phyloP scores from a whole-genome alignment of 2,113 vertebrate genomes.

The Ranitomeya imitator region DNA sequence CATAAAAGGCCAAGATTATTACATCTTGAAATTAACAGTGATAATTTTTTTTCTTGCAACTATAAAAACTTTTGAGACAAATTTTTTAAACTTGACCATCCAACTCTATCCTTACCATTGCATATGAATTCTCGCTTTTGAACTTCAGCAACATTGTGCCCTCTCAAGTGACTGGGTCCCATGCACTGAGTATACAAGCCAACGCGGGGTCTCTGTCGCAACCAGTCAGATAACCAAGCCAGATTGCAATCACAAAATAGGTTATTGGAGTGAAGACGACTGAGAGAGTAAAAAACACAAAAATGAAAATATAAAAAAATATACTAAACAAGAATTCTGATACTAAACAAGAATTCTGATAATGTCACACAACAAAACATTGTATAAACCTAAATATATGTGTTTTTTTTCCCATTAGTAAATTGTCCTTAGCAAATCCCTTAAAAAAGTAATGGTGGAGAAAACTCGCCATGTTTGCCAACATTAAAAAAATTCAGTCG shows the following conservation, averaged over 20 bases:
- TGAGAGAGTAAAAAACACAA: constrained; percentile 59
- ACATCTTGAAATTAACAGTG: not conserved
- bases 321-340: not conserved
- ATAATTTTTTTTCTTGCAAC: not conserved
- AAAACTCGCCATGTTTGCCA: constrained; percentile 52
- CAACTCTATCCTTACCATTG: constrained; percentile 77
- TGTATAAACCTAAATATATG: not conserved
- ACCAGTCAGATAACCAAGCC: constrained; percentile 97
- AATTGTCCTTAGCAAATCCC: constrained; percentile 26
- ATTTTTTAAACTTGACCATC: not conserved
- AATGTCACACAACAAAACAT: not conserved
- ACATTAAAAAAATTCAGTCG: constrained; percentile 54
- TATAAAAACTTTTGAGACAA: not conserved
- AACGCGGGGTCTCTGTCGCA: constrained; percentile 91
- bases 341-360: not conserved
- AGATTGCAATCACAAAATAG: constrained; percentile 94
- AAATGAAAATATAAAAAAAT: not conserved
- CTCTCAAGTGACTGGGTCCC: constrained; percentile 87
- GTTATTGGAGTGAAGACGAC: constrained; percentile 98
- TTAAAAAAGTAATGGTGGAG: constrained; percentile 21
- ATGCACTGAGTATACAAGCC: constrained; percentile 98
- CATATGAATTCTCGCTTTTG: constrained; percentile 96
- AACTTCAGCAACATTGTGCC: constrained; percentile 96
- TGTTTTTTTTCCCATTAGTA: not conserved
- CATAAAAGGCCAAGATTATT: not conserved